Evolutionary conservation across 2,888 invertebrate species (phyloP).

Genomic region (Chrysodeixis includens): DNA sequence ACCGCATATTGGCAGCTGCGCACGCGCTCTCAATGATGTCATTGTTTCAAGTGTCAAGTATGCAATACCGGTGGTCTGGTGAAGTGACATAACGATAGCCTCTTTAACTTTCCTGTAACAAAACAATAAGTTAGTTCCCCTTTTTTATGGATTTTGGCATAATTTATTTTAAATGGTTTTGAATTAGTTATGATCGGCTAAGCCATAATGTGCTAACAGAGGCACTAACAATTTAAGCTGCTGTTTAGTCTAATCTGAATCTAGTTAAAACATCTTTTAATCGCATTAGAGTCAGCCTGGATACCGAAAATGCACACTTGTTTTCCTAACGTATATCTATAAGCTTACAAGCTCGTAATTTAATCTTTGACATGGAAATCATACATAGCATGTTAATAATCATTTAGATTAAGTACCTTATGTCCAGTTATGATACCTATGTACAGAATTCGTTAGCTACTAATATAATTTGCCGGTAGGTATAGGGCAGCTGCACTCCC

Average conservation of each 20-base stretch:
- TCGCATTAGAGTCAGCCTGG: too few species aligned
- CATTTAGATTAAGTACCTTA: background rate
- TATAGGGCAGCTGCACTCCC: conserved; percentile 81
- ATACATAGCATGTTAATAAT: too few species aligned
- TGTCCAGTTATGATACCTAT: background rate
- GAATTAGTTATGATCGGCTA: too few species aligned
- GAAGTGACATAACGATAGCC: conserved; percentile 81
- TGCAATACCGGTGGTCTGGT: conserved; percentile 77
- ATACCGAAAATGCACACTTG: too few species aligned
- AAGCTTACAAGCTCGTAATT: too few species aligned
- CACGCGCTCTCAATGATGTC: conserved; percentile 83
- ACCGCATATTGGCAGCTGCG: conserved; percentile 76
- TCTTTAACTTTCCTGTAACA: conserved; percentile 76
- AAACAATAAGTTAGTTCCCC: background rate
- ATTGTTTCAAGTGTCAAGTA: conserved; percentile 69
- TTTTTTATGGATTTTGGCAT: background rate
- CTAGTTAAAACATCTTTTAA: too few species aligned
- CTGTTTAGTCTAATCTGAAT: too few species aligned
- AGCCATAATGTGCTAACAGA: too few species aligned
- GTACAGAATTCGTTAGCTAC: background rate
- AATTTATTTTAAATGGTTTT: background rate
- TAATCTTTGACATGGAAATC: too few species aligned
- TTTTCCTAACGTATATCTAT: too few species aligned
- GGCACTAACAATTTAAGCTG: too few species aligned
- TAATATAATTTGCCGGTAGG: conserved; percentile 12